Percentiles rank a stretch among this genome's conserved stretches.
Evolutionary conservation across 2,888 invertebrate genomes (phyloP).

Genomic region (Ditula angustiorana): DNA sequence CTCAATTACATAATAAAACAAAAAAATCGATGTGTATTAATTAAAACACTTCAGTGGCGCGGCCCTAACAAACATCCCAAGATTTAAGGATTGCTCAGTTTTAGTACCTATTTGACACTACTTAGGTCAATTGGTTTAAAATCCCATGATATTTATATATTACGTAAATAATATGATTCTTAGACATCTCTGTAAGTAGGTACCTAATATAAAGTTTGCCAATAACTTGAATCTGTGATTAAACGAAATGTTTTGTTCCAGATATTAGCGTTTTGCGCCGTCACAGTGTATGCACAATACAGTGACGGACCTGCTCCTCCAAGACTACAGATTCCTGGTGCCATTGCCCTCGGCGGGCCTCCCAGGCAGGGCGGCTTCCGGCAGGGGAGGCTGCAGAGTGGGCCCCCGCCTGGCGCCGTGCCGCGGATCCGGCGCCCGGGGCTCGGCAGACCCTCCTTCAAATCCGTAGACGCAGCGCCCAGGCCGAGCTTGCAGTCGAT

Average conservation of each 20-base stretch:
- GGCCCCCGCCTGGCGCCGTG: conserved; percentile 59
- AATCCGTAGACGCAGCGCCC: conserved; percentile 75
- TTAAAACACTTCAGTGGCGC: too few species aligned
- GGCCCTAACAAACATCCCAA: too few species aligned
- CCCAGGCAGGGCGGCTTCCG: conserved; percentile 70
- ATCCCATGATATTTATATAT: too few species aligned
- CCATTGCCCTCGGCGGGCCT: conserved; percentile 75
- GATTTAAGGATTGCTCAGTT: too few species aligned
- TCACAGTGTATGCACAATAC: conserved; percentile 82
- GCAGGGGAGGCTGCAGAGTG: conserved; percentile 71
- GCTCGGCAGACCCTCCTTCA: conserved; percentile 75
- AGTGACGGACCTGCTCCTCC: conserved; percentile 86
- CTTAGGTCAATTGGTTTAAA: too few species aligned
- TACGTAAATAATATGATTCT: too few species aligned
- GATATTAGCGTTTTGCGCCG: conserved; percentile 81
- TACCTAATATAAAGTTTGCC: too few species aligned
- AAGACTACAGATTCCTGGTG: conserved; percentile 88
- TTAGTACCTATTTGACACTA: too few species aligned
- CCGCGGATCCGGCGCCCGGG: conserved; percentile 75
- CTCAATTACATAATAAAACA: too few species aligned
- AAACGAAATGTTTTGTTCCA: conserved; percentile 54
- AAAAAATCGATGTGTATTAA: too few species aligned
- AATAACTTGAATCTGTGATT: background rate
- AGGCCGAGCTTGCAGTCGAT: conserved; percentile 78
- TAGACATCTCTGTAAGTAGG: too few species aligned